Base-by-base conservation (phyloP, 1,140 invertebrate species). In the Papilio polytes region DNA sequence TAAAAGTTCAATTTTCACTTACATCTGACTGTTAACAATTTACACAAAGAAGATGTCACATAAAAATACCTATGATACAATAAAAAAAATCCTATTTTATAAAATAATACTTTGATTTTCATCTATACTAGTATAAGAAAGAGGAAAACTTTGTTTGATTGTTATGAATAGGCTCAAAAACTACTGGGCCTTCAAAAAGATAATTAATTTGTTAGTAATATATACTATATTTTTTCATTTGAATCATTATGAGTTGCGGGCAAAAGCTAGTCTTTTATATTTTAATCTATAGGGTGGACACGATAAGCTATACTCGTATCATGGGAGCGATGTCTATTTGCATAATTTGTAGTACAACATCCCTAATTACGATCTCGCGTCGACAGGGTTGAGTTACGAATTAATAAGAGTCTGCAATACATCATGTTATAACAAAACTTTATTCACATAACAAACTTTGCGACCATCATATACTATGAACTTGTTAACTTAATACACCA, bases 241-340 rank as follows among this genome's bases (percentile, higher is more conserved):
- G 1, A n/a, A n/a, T n/a, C n/a, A n/a, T n/a, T n/a, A n/a, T n/a
- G 26, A 1, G 26, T 26, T 2, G 26, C 26, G 26, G 26, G 26
- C 2, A 26, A 26, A 26, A 26, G 26, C 26, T 26, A 26, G 8
- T 36, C 36, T 41, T 41, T 41, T 8, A 41, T 53, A 85, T 87
- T 87, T 90, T 91, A 92, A 91, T 89, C 85, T 87, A 63, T 80
- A 74, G 73, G 81, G 53, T 36, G 36, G 26, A 26, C 82, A 85
- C 83, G 82, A 66, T 26, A 66, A 66, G 22, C 15, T 36, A 36
- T 36, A 31, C 8, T 41, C 36, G 36, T 41, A 41, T 87, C 83
- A 83, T 59, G 80, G 53, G 31, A 31, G 13, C 63, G 22, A 12
- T 53, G 73, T 84, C 79, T 81, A 87, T 88, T 87, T 89, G 82